Evolutionary conservation across 2,113 vertebrate genomes (phyloP).

Genomic region (Seriola aureovittata): DNA sequence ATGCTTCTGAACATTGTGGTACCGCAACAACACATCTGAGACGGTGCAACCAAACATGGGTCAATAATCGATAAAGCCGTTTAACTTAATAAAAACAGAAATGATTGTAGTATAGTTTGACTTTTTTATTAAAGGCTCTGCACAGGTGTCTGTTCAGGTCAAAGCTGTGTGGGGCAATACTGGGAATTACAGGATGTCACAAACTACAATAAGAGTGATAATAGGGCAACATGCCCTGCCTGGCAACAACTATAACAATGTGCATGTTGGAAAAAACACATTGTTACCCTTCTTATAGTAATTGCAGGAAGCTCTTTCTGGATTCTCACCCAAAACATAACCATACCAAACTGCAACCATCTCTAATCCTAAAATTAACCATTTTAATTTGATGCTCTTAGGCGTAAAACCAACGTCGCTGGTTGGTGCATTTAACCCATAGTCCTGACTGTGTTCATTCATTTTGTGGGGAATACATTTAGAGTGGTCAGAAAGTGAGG

Average conservation of each 20-base stretch:
- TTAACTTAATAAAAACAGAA: neutral
- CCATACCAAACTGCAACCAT: neutral
- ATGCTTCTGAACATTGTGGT: neutral
- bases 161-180: neutral
- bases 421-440: neutral
- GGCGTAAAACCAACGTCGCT: too few species aligned
- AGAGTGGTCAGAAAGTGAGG: neutral
- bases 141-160: neutral
- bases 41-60: neutral
- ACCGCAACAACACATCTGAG: neutral
- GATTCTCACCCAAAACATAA: too few species aligned
- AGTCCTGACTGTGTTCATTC: too few species aligned
- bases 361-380: neutral
- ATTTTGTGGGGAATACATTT: neutral
- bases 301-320: too few species aligned
- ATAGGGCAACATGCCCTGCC: too few species aligned
- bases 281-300: too few species aligned
- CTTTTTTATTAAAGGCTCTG: neutral
- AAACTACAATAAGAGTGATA: neutral
- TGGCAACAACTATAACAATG: too few species aligned
- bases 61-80: neutral
- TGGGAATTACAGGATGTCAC: neutral
- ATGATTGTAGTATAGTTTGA: neutral
- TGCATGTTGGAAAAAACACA: too few species aligned
- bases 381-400: neutral